Conservation (phyloP, 2,797 vertebrate genomes). For the Bufotes viridis region DNA sequence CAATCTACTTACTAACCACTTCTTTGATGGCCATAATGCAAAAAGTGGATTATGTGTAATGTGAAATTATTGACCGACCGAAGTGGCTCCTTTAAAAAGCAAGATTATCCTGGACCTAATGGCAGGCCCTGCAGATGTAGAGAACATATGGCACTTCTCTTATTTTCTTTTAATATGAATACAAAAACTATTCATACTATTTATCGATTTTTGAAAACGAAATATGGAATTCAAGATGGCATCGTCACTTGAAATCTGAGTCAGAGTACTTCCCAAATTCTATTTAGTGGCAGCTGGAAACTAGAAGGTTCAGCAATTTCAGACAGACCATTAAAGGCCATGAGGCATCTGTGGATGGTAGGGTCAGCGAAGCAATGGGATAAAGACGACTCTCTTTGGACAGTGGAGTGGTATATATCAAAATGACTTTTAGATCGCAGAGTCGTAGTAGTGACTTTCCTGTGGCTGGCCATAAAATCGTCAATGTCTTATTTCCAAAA, state of each 20-base stretch:
- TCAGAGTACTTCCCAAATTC: neutral
- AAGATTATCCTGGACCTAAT: neutral
- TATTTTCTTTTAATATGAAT: no score
- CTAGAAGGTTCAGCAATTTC: neutral
- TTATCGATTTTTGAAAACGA: no score
- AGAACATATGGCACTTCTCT: neutral
- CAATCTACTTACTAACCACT: constrained; percentile 36
- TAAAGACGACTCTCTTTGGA: constrained; percentile 25
- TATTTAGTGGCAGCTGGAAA: neutral
- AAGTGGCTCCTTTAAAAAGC: constrained; percentile 10
- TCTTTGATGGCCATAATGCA: constrained; percentile 25
- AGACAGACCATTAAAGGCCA: constrained; percentile 33
- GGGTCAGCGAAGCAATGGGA: constrained; percentile 19
- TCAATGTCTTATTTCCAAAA: no score
- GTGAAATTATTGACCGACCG: constrained; percentile 27
- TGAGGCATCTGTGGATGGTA: neutral
- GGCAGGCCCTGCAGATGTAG: neutral
- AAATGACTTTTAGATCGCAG: no score
- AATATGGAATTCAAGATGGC: no score
- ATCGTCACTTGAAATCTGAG: no score
- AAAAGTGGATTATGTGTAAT: constrained; percentile 45
- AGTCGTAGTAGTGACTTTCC: no score
- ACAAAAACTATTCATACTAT: no score
- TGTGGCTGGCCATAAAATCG: no score
- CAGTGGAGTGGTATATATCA: neutral